Evolutionary conservation across 2,888 invertebrate species (phyloP), one percentile per base, ranked within the genome.

Genomic region (Branchellion lobata): DNA sequence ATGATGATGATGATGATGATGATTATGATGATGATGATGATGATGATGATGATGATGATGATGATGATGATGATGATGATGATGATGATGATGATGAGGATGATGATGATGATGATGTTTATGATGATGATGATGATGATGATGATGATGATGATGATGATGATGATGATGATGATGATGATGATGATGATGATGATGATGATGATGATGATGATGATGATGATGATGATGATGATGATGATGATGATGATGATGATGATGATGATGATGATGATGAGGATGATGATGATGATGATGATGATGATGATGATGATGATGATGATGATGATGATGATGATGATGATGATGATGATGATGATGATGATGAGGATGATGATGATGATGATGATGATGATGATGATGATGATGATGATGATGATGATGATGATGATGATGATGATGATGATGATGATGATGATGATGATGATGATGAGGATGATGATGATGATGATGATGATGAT

Each of bases 1-100:
- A 73, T 73, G 73, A 73, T 73, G 79, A 79, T 79, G 73, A 73
- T 79, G 72, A 73, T 79, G 79, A 79, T 79, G 73, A 73, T 79
- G 79, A 79, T 72, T 71, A 72, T 79, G 79, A 79, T 73, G 79
- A 72, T 79, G 73, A 73, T 53, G 79, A 73, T 47, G 78, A 78
- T 40, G 78, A 69, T 3, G 78, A 69, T 69, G 78, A 78, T 24
- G 78, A 24, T 73, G 71, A 53, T 51, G 57, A 73, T 51, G 72
- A 73, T 51, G 79, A 34, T 47, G 71, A 76, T 73, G 72, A 40
- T 31, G 79, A 53, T 72, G 65, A n/a, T 65, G 65, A 65, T 65
- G 65, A 65, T 24, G n/a, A 65, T 8, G 65, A 65, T 11, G 65
- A 65, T 65, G 65, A n/a, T 65, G 65, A 27, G 3, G 65, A 65